phyloP scores from a whole-genome alignment of 2,888 invertebrate genomes.

The Galeopsomyia nigrocyanea region DNA sequence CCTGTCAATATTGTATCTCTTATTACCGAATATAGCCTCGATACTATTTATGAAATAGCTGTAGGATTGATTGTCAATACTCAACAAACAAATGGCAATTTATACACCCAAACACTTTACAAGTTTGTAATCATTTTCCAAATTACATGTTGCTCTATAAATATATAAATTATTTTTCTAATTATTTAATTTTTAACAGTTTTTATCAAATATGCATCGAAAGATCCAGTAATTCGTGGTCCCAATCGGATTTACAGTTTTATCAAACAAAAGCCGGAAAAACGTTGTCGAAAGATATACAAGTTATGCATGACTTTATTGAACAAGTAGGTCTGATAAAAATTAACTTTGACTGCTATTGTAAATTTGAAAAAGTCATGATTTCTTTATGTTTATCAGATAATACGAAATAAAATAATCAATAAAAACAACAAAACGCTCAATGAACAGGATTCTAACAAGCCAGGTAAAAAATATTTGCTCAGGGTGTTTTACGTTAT shows the following conservation, averaged over 20 bases:
- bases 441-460: slow-evolving; percentile 72
- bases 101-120: slow-evolving; percentile 71
- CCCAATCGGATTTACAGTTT: slow-evolving; percentile 50
- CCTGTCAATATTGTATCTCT: slow-evolving; percentile 70
- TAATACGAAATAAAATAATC: slow-evolving; percentile 52
- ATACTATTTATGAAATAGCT: slow-evolving; percentile 74
- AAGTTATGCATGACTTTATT: slow-evolving; percentile 52
- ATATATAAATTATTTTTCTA: too few species aligned
- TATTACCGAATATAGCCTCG: slow-evolving; percentile 69
- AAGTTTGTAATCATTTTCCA: slow-evolving; percentile 60
- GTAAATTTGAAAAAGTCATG: neutral
- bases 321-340: slow-evolving; percentile 37
- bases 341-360: neutral
- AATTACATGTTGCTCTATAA: neutral
- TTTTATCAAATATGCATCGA: slow-evolving; percentile 44
- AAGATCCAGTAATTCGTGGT: slow-evolving; percentile 52
- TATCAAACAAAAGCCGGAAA: slow-evolving; percentile 48
- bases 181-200: slow-evolving; percentile 25
- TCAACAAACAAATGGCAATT: slow-evolving; percentile 68
- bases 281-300: slow-evolving; percentile 41
- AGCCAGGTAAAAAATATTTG: slow-evolving; percentile 71
- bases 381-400: slow-evolving; percentile 46
- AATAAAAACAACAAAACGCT: slow-evolving; percentile 68
- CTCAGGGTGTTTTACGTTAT: slow-evolving; percentile 71
- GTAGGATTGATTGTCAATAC: slow-evolving; percentile 75